phyloP scores from a whole-genome alignment of 1,140 invertebrate species.

The Chlorops oryzae region DNA sequence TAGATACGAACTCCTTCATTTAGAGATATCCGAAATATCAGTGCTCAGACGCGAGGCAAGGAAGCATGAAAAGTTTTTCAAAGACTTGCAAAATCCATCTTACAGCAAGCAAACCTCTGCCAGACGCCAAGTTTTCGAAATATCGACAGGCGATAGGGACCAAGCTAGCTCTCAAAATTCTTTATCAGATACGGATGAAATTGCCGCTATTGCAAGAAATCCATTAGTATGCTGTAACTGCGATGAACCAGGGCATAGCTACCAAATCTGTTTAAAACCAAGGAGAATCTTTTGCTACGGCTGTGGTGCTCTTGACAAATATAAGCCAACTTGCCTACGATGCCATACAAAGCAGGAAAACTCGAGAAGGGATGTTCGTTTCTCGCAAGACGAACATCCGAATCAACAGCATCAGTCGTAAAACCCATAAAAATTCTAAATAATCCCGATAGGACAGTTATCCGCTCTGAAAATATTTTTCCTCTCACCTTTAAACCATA shows the following conservation, averaged over 20 bases:
- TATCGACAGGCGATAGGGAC: background rate
- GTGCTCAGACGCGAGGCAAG: background rate
- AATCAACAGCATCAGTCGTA: background rate
- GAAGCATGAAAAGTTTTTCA: constrained; percentile 5
- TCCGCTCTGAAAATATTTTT: background rate
- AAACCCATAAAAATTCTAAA: background rate
- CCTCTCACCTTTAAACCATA: background rate
- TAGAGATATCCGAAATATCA: background rate
- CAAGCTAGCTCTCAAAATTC: too few species aligned
- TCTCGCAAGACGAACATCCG: background rate
- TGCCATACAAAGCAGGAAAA: background rate
- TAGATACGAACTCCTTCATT: constrained; percentile 1
- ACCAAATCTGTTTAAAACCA: background rate
- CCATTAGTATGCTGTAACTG: constrained; percentile 8
- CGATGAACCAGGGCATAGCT: background rate
- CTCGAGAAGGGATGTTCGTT: background rate
- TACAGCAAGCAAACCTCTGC: background rate
- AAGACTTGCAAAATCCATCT: background rate
- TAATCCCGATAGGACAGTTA: too few species aligned
- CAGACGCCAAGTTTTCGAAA: background rate
- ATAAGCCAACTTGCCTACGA: constrained; percentile 8
- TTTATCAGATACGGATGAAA: too few species aligned
- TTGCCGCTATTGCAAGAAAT: background rate
- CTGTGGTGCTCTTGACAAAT: constrained; percentile 4
- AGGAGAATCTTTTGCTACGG: constrained; percentile 13